Conservation (phyloP, 2,113 vertebrate species). For the Podarcis cretensis region DNA sequence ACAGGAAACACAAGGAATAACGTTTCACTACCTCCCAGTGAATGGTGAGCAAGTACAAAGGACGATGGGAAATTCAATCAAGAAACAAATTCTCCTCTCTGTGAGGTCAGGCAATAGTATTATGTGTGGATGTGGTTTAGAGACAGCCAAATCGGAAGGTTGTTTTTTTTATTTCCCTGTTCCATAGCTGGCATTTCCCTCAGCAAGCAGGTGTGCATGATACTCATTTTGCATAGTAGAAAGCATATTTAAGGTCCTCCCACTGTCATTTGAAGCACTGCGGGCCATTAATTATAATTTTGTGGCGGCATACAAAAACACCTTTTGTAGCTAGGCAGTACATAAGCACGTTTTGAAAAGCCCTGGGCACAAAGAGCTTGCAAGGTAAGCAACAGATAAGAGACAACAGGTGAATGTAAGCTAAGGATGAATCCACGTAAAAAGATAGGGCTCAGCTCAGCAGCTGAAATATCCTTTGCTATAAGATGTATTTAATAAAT, state of each 20-base stretch:
- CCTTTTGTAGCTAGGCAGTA: neutral
- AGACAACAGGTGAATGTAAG: neutral
- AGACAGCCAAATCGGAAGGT: neutral
- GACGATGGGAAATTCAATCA: constrained; percentile 2
- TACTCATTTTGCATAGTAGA: neutral
- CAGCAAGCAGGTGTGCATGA: neutral
- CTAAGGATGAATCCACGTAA: neutral
- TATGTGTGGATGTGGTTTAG: neutral
- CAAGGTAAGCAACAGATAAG: neutral
- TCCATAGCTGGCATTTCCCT: neutral
- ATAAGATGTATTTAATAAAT: neutral
- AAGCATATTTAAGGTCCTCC: neutral
- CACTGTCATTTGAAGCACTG: neutral
- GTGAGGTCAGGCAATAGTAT: neutral
- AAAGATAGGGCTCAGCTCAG: neutral
- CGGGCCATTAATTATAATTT: neutral
- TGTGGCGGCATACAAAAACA: neutral
- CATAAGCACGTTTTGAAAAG: neutral
- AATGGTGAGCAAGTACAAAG: neutral
- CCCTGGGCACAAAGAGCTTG: neutral
- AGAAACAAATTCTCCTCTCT: neutral
- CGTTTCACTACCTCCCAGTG: neutral
- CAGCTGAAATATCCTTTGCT: neutral
- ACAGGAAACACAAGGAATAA: neutral
- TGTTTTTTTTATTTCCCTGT: too few relatives aligned